Conservation (phyloP, 2,113 vertebrate genomes). For the Mus musculus region GRCm39 chr2:125755001-125755500, state of each 20-base stretch:
- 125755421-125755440: not conserved
- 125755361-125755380: not conserved
- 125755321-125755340: not conserved
- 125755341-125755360: not conserved
- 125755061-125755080: not conserved
- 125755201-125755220: not conserved
- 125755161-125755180: not conserved
- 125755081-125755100: not conserved
- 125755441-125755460: not conserved
- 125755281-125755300: not conserved
- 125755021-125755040: constrained; percentile 30
- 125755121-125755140: not conserved
- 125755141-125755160: not conserved
- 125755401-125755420: not conserved
- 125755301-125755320: not conserved
- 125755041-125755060: constrained; percentile 34
- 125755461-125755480: constrained; percentile 31
- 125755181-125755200: not conserved
- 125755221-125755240: not conserved
- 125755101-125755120: not conserved
- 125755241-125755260: not conserved
- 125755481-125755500: constrained; percentile 19
- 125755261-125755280: not conserved
- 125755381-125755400: not conserved
- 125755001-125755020: not conserved